Evolutionary conservation across 2,888 invertebrate species (phyloP), one percentile per base, ranked within the genome.

Genomic region (Lasioglossum lativentre): DNA sequence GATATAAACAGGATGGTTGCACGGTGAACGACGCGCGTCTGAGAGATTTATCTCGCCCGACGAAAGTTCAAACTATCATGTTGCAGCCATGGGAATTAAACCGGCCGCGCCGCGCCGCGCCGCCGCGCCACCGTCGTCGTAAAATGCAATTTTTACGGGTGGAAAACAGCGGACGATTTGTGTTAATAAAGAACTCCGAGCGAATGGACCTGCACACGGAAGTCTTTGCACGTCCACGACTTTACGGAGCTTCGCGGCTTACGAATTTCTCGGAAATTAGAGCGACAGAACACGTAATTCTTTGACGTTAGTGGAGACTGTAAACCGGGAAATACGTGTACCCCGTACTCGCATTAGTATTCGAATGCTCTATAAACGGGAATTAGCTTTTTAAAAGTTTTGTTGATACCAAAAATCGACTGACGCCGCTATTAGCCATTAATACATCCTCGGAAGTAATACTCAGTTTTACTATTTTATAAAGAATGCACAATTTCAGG

Each of bases 171-270:
- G 4, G 23, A 38, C 19, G 34, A 68, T 68, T 68, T 34, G 34
- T 68, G 38, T 68, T 68, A 68, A 68, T 38, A 38, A 68, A 68
- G 68, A 63, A 63, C 30, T 63, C 63, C 16, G 19, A 3, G 19
- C 63, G 63, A 63, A 63, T 6, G 6, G 6, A 30, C 16, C 63
- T 6, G 30, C n/a, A 12, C 56, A 56, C 30, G 30, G 63, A 16
- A 63, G 63, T 63, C 63, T 63, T 63, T 63, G 63, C 63, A 63
- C 63, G 63, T 63, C 8, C 63, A 8, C 63, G 63, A 30, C 63
- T 63, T 63, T 30, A 19, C 63, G 30, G 6, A 30, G 63, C 63
- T 63, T 30, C 30, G 63, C 16, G 63, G 30, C 30, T 63, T 63
- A 30, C 30, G 63, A 63, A 63, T 63, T 63, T 63, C 63, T 63